phyloP scores from a whole-genome alignment of 2,797 vertebrate genomes.

The Cichlasoma orientale region DNA sequence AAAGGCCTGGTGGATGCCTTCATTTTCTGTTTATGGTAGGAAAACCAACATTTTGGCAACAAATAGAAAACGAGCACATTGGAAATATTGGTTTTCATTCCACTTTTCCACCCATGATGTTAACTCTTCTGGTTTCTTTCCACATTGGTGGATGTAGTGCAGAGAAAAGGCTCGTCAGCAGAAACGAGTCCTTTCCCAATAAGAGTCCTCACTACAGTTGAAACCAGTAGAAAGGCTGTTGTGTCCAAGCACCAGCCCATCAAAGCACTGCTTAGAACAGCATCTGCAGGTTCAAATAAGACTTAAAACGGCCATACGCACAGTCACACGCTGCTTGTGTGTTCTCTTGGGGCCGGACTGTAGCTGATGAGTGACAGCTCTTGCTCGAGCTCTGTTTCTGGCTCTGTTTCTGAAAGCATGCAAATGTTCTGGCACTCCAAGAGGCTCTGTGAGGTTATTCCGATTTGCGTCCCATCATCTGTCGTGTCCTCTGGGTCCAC shows the following conservation, averaged over 20 bases:
- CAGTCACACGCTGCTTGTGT: slow-evolving; percentile 91
- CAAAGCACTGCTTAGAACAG: neutral
- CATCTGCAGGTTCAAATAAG: neutral
- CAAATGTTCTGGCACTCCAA: slow-evolving; percentile 52
- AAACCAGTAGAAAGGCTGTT: neutral
- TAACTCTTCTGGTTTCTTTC: neutral
- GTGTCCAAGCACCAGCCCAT: neutral
- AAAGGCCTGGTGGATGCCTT: slow-evolving; percentile 4
- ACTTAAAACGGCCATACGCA: neutral
- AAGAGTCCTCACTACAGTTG: neutral
- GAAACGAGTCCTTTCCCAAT: slow-evolving; percentile 6
- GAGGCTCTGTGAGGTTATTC: slow-evolving; percentile 50
- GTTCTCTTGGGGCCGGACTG: slow-evolving; percentile 81
- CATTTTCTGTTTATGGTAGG: neutral
- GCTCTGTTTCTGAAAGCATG: slow-evolving; percentile 55
- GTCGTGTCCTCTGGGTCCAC: slow-evolving; percentile 82
- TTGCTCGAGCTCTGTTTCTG: slow-evolving; percentile 67
- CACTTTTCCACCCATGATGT: neutral
- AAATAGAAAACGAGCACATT: slow-evolving; percentile 9
- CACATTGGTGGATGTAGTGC: neutral
- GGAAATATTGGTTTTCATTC: slow-evolving; percentile 23
- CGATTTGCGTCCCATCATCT: slow-evolving; percentile 78
- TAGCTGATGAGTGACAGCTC: slow-evolving; percentile 86
- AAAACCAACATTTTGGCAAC: slow-evolving; percentile 24
- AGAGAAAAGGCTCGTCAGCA: slow-evolving; percentile 10